phyloP scores from a whole-genome alignment of 2,797 vertebrate species.

The Sparidentex hasta region DNA sequence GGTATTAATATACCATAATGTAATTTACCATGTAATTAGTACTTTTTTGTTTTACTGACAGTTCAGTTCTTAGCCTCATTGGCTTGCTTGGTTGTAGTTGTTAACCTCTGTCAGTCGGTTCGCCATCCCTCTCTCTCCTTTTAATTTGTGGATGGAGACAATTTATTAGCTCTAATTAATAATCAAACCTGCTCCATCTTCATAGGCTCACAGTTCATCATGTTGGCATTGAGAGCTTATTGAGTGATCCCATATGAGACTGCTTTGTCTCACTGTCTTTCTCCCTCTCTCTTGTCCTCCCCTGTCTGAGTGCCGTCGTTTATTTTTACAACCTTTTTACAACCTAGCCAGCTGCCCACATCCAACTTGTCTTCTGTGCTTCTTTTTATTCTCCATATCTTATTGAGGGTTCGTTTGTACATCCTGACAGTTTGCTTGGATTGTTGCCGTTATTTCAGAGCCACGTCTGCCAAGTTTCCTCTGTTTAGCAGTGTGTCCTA shows the following conservation, averaged over 20 bases:
- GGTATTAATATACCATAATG: too few relatives aligned
- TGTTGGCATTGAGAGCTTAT: slow-evolving; percentile 33
- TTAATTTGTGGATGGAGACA: slow-evolving; percentile 57
- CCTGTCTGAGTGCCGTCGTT: not conserved
- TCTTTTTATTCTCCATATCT: slow-evolving; percentile 40
- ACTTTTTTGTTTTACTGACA: slow-evolving; percentile 35
- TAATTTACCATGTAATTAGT: slow-evolving; percentile 35
- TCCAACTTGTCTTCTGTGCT: slow-evolving; percentile 1
- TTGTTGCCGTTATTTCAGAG: slow-evolving; percentile 37
- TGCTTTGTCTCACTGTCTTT: slow-evolving; percentile 1
- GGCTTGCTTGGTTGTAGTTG: slow-evolving; percentile 45
- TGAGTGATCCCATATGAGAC: slow-evolving; percentile 36
- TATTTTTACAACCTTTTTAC: slow-evolving; percentile 9
- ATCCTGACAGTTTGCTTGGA: slow-evolving; percentile 44
- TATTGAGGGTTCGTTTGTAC: slow-evolving; percentile 48
- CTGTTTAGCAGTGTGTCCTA: slow-evolving; percentile 26
- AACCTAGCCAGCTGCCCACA: not conserved
- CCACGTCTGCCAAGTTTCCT: slow-evolving; percentile 32
- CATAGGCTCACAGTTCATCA: slow-evolving; percentile 54
- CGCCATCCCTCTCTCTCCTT: slow-evolving; percentile 18
- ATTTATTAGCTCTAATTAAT: slow-evolving; percentile 78
- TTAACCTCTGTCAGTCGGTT: slow-evolving; percentile 55
- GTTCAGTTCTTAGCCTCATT: slow-evolving; percentile 19
- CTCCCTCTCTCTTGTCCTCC: slow-evolving; percentile 4
- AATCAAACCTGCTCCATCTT: slow-evolving; percentile 53